Base-by-base conservation (phyloP, 2,797 vertebrate genomes). In the Paratrypauchen microcephalus region DNA sequence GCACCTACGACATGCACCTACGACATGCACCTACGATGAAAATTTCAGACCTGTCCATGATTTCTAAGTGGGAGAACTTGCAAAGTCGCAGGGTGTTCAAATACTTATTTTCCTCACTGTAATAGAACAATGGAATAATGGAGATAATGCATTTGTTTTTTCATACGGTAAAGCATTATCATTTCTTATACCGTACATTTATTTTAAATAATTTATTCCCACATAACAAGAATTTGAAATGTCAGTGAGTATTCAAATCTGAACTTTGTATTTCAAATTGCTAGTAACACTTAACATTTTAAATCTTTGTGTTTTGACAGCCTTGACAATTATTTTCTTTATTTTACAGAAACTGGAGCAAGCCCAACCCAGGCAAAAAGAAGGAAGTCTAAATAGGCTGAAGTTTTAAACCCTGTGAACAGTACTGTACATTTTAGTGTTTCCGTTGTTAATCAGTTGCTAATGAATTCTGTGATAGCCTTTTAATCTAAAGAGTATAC, bases 301-400 rank as follows among this genome's bases (percentile, higher is more conserved):
- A 6, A 19, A 48, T 18, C 16, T 5, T 48, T 52, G 19, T 52
- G 7, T 15, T 45, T 13, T 57, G 4, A 26, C 13, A 6, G 13
- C 7, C 13, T 18, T 28, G 3, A 24, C 30, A 28, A 57, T 26
- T n/a, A 6, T 52, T 30, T 70, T 0, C 12, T 82, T 73, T 62
- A 21, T 86, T 87, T 86, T 82, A 67, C 83, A 95, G 94, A 95
- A 89, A 94, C 95, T 86, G 95, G 95, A 94, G 95, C 96, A 67
- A 96, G 96, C 90, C 95, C 94, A 68, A 96, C 96, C 80, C 98
- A 98, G 93, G 95, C 97, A 83, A 99, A 99, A 92, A 91, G 96
- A 95, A 99, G 97, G 95, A 99, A 99, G 94, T 99, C 98, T 82
- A 99, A 99, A 94, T 99, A 92, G 86, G 41, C 88, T 86, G 84